phyloP scores from a whole-genome alignment of 2,888 invertebrate genomes.

The Gastrophysa polygoni region DNA sequence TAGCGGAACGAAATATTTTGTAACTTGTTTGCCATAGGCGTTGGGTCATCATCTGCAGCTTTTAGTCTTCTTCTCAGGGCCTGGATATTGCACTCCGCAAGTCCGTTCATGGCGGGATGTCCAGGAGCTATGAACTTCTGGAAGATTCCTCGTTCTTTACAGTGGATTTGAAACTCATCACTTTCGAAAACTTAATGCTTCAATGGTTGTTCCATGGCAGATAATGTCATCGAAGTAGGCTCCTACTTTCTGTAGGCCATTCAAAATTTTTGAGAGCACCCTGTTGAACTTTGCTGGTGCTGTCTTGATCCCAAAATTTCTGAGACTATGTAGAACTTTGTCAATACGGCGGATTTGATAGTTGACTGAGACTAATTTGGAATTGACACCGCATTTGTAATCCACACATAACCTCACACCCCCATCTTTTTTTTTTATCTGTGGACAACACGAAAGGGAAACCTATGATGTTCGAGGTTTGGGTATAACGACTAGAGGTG shows the following conservation, averaged over 20 bases:
- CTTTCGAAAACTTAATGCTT: slow-evolving; percentile 16
- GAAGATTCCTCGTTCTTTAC: neutral
- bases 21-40: neutral
- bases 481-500: no score
- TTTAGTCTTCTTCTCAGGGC: neutral
- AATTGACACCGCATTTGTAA: slow-evolving; percentile 40
- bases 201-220: slow-evolving; percentile 26
- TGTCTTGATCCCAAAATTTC: slow-evolving; percentile 40
- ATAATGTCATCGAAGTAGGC: slow-evolving; percentile 36
- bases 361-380: slow-evolving; percentile 33
- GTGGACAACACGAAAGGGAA: no score
- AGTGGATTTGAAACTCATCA: neutral
- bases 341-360: slow-evolving; percentile 24
- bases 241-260: slow-evolving; percentile 27
- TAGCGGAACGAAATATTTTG: neutral
- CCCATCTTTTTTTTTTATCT: no score
- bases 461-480: no score
- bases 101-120: neutral
- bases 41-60: neutral
- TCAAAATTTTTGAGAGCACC: slow-evolving; percentile 34
- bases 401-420: slow-evolving; percentile 33
- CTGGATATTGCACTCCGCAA: slow-evolving; percentile 1
- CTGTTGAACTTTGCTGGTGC: slow-evolving; percentile 37
- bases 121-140: neutral
- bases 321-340: slow-evolving; percentile 38